Base-by-base conservation (phyloP, 2,797 vertebrate species). In the Protosalanx chinensis region DNA sequence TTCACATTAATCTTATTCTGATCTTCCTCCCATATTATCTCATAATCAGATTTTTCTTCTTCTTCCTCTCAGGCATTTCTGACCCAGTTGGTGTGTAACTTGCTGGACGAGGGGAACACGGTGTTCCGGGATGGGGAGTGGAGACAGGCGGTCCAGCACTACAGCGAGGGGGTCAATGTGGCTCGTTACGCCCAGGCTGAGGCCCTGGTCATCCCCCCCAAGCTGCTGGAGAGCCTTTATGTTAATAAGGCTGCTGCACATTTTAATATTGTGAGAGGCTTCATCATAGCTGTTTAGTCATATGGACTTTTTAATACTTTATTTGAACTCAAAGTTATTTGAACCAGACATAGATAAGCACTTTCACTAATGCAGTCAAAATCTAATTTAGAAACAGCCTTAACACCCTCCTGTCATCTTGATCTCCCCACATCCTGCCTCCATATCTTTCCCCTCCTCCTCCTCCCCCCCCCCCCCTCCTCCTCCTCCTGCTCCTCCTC, bases 161-260 rank as follows among this genome's bases (percentile, higher is more conserved):
- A 99, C 3, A 91, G 95, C 3, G 98, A 99, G 88, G 98, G 95
- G 10, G 89, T 99, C 86, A 97, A 95, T 0, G 95, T 99, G 59
- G 95, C 96, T 0, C 95, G 96, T 35, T 99, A 99, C 0, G 96
- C 97, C 0, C 95, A 96, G 87, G 95, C 96, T 0, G 98, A 99
- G 0, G 96, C 96, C 41, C 93, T 99, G 63, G 84, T 92, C 80
- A 95, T 98, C 68, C 95, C 96, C 13, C 87, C 89, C 6, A 95
- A 97, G 70, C 93, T 99, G 68, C 89, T 98, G 79, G 97, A 97
- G 89, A 94, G 95, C 77, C 92, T 99, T 20, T 94, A 97, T 0
- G 95, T 99, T 70, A 99, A 99, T 88, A 91, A 95, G 79, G 97
- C 97, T 0, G 94, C 97, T 77, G 97, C 96, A 80, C 95, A 92